phyloP scores from a whole-genome alignment of 2,797 vertebrate species.

The Pampus argenteus region DNA sequence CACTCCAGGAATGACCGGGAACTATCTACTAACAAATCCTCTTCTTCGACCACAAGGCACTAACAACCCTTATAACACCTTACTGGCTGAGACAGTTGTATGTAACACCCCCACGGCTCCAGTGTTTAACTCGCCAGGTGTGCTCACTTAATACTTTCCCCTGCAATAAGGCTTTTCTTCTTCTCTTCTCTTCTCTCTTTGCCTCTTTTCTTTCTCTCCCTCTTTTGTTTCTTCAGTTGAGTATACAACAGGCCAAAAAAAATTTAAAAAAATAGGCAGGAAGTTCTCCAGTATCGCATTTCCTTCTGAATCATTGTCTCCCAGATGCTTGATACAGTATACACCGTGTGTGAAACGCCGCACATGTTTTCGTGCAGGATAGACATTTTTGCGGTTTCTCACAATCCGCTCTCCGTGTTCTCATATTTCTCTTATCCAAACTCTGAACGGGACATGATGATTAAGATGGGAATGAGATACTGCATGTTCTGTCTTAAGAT shows the following conservation, averaged over 20 bases:
- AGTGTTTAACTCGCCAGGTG: slow-evolving; percentile 99
- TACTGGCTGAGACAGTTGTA: slow-evolving; percentile 99
- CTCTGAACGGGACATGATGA: slow-evolving; percentile 70
- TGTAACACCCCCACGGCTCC: slow-evolving; percentile 99
- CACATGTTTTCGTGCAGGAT: slow-evolving; percentile 43
- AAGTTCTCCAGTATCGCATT: slow-evolving; percentile 68
- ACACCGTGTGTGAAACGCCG: slow-evolving; percentile 8
- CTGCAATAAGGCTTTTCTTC: slow-evolving; percentile 50
- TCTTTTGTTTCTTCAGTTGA: slow-evolving; percentile 55
- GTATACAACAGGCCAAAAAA: slow-evolving; percentile 54
- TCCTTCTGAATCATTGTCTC: slow-evolving; percentile 70
- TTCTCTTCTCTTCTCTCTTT: slow-evolving; percentile 26
- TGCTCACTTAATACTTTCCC: slow-evolving; percentile 87
- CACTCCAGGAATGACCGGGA: slow-evolving; percentile 99
- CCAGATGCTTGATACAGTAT: slow-evolving; percentile 46
- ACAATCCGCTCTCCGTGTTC: slow-evolving; percentile 37
- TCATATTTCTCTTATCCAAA: slow-evolving; percentile 67
- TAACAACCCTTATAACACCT: slow-evolving; percentile 99
- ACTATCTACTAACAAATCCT: slow-evolving; percentile 99
- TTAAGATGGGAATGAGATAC: slow-evolving; percentile 77
- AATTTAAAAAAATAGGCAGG: no score
- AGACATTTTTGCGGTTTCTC: slow-evolving; percentile 58
- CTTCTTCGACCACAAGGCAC: slow-evolving; percentile 99
- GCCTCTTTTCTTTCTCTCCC: slow-evolving; percentile 25
- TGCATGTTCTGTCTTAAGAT: slow-evolving; percentile 68